Base-by-base conservation (phyloP, 2,888 invertebrate genomes). In the Eupithecia dodoneata region DNA sequence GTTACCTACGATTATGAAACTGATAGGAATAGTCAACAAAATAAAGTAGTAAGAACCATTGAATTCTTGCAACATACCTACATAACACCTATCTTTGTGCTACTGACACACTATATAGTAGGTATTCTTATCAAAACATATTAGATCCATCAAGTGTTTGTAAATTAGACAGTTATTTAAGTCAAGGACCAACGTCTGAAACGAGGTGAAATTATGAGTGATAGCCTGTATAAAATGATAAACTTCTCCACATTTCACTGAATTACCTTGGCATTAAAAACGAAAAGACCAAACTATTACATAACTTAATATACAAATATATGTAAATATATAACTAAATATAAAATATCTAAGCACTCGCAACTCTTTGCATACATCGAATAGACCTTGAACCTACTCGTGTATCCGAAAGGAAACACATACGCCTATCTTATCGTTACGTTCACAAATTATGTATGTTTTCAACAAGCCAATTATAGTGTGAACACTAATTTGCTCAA, bases 1-100 rank as follows among this genome's bases (percentile, higher is more conserved):
- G 42, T 66, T 66, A 66, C 42, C 42, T 42, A 15, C 66, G 44
- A 45, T 69, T 69, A 69, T n/a, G n/a, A n/a, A 69, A 69, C 67
- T 44, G 67, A 45, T 44, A 45, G n/a, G n/a, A 67, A n/a, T 6
- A 44, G 67, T 45, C 42, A 45, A 69, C 67, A 69, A 69, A 45
- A 42, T 30, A 10, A 30, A 63, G 63, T 30, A 30, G 30, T 30
- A 30, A 30, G 63, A 12, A 30, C 30, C 30, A 30, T 30, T 59
- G 18, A 18, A 10, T 30, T 12, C 30, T 63, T 63, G 63, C 63
- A 30, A 63, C 59, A 59, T 2, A 52, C 6, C 59, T 18, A 59
- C 10, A 0, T 55, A 44, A 55, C n/a, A 7, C n/a, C n/a, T 5
- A 52, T 15, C 49, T 55, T n/a, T 18, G 10, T 59, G 6, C 10